phyloP scores from a whole-genome alignment of 2,113 vertebrate genomes.

The Regulus satrapa region DNA sequence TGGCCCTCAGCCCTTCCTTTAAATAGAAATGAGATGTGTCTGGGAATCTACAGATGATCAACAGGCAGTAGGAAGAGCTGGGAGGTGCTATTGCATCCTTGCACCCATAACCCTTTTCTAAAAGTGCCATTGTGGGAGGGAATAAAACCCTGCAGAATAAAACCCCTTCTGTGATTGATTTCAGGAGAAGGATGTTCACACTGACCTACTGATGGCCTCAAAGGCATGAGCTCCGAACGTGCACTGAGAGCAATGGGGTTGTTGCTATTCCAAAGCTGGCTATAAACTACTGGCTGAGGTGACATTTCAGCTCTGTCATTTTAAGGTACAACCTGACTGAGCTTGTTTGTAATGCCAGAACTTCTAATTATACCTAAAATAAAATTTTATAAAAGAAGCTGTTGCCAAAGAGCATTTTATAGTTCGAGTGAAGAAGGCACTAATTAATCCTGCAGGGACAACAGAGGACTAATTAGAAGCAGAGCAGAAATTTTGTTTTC shows the following conservation, averaged over 20 bases:
- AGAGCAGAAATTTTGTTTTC: constrained; percentile 11
- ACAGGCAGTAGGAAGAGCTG: not conserved
- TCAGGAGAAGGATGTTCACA: not conserved
- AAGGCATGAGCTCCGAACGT: not conserved
- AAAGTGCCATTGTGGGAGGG: not conserved
- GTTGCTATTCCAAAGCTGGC: not conserved
- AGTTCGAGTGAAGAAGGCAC: not conserved
- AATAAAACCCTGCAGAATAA: not conserved
- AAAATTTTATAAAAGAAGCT: not conserved
- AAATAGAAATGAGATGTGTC: not conserved
- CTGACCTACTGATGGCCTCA: not conserved
- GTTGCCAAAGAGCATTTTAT: constrained; percentile 44
- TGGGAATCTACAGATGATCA: not conserved
- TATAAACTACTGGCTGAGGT: not conserved
- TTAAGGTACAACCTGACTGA: not conserved
- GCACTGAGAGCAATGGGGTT: not conserved
- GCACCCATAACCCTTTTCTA: not conserved
- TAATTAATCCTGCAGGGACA: constrained; percentile 64
- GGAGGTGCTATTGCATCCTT: not conserved
- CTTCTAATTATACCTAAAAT: constrained; percentile 21
- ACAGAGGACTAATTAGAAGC: constrained; percentile 43
- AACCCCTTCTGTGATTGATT: not conserved
- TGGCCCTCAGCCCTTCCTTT: not conserved
- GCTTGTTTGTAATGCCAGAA: not conserved
- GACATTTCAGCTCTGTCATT: not conserved